Evolutionary conservation across 1,140 invertebrate genomes (phyloP), one percentile per base, ranked within the genome.

Genomic region (Achroia grisella): DNA sequence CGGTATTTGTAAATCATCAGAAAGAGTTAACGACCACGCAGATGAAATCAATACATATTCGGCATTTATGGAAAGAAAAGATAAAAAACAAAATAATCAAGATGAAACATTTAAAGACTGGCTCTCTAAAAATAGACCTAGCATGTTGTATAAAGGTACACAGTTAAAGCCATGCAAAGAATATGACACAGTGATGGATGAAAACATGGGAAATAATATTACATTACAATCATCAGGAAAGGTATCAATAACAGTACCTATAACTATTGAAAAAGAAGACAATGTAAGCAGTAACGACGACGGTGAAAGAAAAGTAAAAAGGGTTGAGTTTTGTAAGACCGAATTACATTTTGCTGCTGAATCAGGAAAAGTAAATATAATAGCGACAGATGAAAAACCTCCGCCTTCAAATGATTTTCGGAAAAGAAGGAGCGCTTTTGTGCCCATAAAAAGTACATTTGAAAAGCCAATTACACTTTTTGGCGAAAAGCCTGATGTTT

Each of bases 301-400:
- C 11, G 62, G 43, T 40, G 81, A 87, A 17, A 80, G 86, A 52
- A 90, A 85, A 81, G 72, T 87, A 10, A 95, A 94, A 72, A 93
- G 90, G 78, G 93, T 95, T 0, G 93, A 92, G 59, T 95, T 95
- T 73, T 93, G 93, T 68, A 94, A 94, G 85, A 95, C 93, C 0
- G 94, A 95, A 83, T 90, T 95, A 11, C 94, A 95, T 73, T 94
- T 95, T 74, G 92, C 93, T 0, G 91, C 92, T n/a, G 93, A 94
- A 63, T 91, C 92, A 1, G 93, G 94, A 0, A 90, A 90, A 57
- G 92, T 95, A 0, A 94, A 94, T 67, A 94, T 95, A 37, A 93
- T 95, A n/a, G 93, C 93, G 72, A 94, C 93, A 0, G 93, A 94
- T 71, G 93, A 92, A 37, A 95, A 95, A 71, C 93, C 93, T 36